Percentiles rank a stretch among this genome's conserved stretches.
Evolutionary conservation across 1,140 invertebrate genomes (phyloP).

Genomic region (Batillaria attramentaria): DNA sequence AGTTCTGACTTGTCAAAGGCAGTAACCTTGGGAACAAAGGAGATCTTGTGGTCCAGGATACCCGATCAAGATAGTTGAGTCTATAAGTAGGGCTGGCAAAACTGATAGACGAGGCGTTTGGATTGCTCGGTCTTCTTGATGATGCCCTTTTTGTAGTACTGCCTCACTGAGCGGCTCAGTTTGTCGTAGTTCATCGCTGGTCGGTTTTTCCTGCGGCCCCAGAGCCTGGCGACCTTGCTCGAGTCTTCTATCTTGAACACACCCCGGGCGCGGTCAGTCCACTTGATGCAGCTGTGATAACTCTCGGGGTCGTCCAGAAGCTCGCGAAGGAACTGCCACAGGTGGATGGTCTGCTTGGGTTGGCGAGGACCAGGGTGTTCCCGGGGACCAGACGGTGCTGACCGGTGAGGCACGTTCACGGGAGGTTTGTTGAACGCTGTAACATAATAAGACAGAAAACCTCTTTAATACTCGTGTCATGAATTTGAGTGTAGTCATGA

Average conservation of each 20-base stretch:
- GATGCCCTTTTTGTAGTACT: slow-evolving; percentile 99
- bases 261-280: slow-evolving; percentile 87
- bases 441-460: background rate
- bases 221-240: slow-evolving; percentile 92
- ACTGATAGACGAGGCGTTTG: slow-evolving; percentile 98
- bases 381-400: background rate
- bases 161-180: slow-evolving; percentile 95
- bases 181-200: slow-evolving; percentile 99
- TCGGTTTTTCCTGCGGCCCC: slow-evolving; percentile 97
- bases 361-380: background rate
- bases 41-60: too few species aligned
- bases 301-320: slow-evolving; percentile 88
- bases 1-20: too few species aligned
- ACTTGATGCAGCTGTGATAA: slow-evolving; percentile 94
- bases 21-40: too few species aligned
- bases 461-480: too few species aligned
- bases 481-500: too few species aligned
- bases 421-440: background rate
- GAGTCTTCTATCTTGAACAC: slow-evolving; percentile 99
- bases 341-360: slow-evolving; percentile 81
- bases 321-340: slow-evolving; percentile 99
- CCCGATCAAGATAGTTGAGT: background rate
- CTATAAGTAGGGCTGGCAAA: slow-evolving; percentile 89
- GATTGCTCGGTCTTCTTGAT: slow-evolving; percentile 99
- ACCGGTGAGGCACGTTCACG: background rate